Base-by-base conservation (phyloP, 1,140 invertebrate species). In the Wiebesia pumilae region DNA sequence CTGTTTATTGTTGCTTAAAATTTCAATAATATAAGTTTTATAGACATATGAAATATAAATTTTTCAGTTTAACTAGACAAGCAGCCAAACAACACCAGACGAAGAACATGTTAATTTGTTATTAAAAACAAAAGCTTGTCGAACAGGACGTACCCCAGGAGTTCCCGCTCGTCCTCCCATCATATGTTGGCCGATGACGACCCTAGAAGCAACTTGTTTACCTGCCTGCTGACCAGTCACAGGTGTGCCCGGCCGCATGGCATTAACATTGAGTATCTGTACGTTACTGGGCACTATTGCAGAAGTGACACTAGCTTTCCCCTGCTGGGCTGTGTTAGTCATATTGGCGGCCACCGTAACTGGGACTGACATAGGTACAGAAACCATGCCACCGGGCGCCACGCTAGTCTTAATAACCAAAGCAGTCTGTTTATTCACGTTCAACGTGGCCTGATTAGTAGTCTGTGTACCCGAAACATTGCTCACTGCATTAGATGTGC, bases 161-260 rank as follows among this genome's bases (percentile, higher is more conserved):
- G 95, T 95, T 90, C 97, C 96, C 86, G 97, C 96, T 91, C 97
- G 95, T 38, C 96, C 94, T 85, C 96, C 96, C 88, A 97, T 96
- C 93, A 98, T 96, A 91, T 97, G 97, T 88, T 96, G 96, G 89
- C 97, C 96, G 87, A 98, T 96, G 86, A 98, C 96, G 87, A 97
- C 95, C 27, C 96, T 95, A 40, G 96, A 95, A 40, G 96, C 95
- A 58, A 97, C 95, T 85, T 95, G 95, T 88, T 96, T 95, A 84
- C 95, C 95, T 75, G 95, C 95, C 91, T 97, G 97, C 90, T 96
- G 96, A 85, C 95, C 95, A n/a, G 95, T 95, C 84, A 95, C 92
- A 71, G 96, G 95, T 75, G 96, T 95, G 81, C 94, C 95, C 54
- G 96, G 96, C 88, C 97, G 94, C 94, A 97, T 96, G 9, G 95